Conservation (phyloP, 2,797 vertebrate species). For the Mormyrops attenuatus region DNA sequence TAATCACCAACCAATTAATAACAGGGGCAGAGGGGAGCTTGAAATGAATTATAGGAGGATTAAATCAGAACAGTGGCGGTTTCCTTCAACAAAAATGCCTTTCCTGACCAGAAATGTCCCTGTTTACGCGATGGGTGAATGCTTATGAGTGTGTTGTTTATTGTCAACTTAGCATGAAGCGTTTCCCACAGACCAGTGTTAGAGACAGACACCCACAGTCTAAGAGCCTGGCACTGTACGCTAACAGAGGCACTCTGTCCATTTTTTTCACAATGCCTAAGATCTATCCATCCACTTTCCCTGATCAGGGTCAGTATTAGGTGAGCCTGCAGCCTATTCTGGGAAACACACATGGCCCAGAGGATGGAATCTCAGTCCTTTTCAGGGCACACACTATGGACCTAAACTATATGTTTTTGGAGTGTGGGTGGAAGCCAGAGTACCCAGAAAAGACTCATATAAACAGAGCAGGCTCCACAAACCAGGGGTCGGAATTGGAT, state of each 20-base stretch:
- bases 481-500: neutral
- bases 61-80: conserved; percentile 1
- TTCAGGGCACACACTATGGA: neutral
- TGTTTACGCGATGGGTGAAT: neutral
- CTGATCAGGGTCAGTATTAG: neutral
- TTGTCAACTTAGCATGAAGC: neutral
- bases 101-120: neutral
- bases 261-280: neutral
- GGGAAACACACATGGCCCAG: neutral
- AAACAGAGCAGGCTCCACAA: neutral
- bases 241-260: neutral
- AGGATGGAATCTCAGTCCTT: neutral
- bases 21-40: neutral
- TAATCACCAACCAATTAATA: conserved; percentile 11
- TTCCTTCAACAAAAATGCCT: neutral
- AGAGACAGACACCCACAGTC: neutral
- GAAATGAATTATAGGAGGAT: neutral
- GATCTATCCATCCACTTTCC: neutral
- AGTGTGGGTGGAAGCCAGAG: neutral
- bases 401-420: neutral
- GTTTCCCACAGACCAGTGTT: neutral
- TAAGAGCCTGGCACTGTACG: neutral
- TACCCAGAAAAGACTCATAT: neutral
- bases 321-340: neutral
- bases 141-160: neutral